phyloP scores from a whole-genome alignment of 1,140 invertebrate genomes.

The Scaptomyza hsui region DNA sequence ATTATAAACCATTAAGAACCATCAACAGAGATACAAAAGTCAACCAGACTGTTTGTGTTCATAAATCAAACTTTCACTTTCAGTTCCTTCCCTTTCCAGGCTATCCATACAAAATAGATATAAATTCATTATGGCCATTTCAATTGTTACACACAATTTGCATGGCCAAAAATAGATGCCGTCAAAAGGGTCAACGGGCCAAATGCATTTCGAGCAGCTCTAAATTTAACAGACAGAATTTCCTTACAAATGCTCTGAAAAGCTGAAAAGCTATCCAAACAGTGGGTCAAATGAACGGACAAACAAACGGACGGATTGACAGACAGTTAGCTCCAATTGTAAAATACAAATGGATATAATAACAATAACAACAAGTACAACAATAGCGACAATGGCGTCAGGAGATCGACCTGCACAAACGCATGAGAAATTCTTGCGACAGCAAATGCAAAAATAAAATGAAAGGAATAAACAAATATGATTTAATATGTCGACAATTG shows the following conservation, averaged over 20 bases:
- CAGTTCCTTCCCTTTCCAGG: not conserved
- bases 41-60: conserved; percentile 38
- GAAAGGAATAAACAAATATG: not conserved
- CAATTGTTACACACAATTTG: conserved; percentile 51
- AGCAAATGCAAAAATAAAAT: conserved; percentile 1
- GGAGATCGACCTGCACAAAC: conserved; percentile 45
- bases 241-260: conserved; percentile 55
- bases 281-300: conserved; percentile 56
- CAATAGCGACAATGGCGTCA: conserved; percentile 49
- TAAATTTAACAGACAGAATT: conserved; percentile 59
- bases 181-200: conserved; percentile 66
- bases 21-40: conserved; percentile 50
- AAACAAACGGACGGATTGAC: conserved; percentile 36
- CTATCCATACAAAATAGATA: not conserved
- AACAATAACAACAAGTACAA: conserved; percentile 26
- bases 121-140: conserved; percentile 55
- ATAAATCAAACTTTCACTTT: conserved; percentile 80
- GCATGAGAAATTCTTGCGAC: conserved; percentile 25
- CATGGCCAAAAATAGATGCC: conserved; percentile 60
- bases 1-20: conserved; percentile 63
- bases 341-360: conserved; percentile 44
- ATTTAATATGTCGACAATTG: not conserved
- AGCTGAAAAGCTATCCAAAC: conserved; percentile 30
- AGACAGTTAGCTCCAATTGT: conserved; percentile 36
- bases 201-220: conserved; percentile 62